phyloP scores from a whole-genome alignment of 2,888 invertebrate species.

The Tetropium fuscum region DNA sequence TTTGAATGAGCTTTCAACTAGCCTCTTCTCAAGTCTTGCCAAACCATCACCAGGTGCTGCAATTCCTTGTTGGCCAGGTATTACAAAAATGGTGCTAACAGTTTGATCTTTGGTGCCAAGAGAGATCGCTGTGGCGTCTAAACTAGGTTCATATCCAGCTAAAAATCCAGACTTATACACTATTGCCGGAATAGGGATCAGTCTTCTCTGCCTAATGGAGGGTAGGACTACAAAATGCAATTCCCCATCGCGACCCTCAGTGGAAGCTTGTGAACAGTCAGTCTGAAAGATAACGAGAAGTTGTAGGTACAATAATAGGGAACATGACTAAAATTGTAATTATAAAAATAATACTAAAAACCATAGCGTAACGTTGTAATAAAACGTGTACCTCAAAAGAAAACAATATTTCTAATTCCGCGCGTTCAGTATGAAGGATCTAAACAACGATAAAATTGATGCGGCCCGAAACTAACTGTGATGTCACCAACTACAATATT shows the following conservation, averaged over 20 bases:
- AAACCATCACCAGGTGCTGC: slow-evolving; percentile 84
- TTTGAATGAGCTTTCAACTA: slow-evolving; percentile 75
- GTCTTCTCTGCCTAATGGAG: slow-evolving; percentile 80
- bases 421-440: no score
- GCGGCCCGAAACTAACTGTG: no score
- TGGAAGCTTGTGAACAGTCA: slow-evolving; percentile 81
- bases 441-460: no score
- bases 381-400: no score
- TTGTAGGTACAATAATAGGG: no score
- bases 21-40: slow-evolving; percentile 77
- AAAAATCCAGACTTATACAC: slow-evolving; percentile 82
- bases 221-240: slow-evolving; percentile 89
- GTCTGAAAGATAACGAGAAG: slow-evolving; percentile 72
- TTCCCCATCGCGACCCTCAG: slow-evolving; percentile 84
- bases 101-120: slow-evolving; percentile 78
- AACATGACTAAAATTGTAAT: no score
- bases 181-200: slow-evolving; percentile 87
- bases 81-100: slow-evolving; percentile 83
- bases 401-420: no score
- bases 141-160: slow-evolving; percentile 86
- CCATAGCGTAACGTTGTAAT: no score
- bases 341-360: no score
- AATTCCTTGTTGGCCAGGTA: slow-evolving; percentile 89
- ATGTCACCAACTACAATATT: no score
- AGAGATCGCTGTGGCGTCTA: slow-evolving; percentile 87